A percentile compares a stretch with the other conserved stretches of the same genome.
These are phyloP conservation scores for Lithobates pipiens DNA, from an alignment of 2,797 vertebrate genomes.

Conservation along the genomic window DNA sequence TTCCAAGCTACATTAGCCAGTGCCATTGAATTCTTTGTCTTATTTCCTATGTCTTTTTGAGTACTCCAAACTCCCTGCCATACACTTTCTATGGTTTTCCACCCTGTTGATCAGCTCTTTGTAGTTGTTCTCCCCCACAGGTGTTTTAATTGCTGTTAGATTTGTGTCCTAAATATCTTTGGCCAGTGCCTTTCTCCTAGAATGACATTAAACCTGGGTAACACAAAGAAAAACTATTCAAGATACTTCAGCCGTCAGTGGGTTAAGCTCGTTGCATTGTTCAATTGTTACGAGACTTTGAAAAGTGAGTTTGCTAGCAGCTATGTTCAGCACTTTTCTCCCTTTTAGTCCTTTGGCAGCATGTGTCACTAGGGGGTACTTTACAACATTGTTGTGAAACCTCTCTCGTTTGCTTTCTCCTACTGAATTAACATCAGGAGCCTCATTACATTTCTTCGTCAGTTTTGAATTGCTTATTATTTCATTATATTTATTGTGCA, in stretches of 20 bases:
- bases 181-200: conserved; percentile 18
- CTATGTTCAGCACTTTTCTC: conserved; percentile 39
- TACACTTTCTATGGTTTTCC: conserved; percentile 2
- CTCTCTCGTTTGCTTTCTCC: conserved; percentile 47
- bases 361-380: conserved; percentile 50
- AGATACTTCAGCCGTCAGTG: conserved; percentile 18
- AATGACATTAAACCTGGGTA: background rate
- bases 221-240: conserved; percentile 23
- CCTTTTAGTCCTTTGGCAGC: conserved; percentile 39
- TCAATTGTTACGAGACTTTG: conserved; percentile 47
- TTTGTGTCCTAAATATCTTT: conserved; percentile 39
- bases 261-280: conserved; percentile 44
- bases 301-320: conserved; percentile 54
- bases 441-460: conserved; percentile 37
- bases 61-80: background rate
- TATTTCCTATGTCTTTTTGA: conserved; percentile 3
- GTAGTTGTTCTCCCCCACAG: conserved; percentile 36
- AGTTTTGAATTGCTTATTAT: conserved; percentile 10
- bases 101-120: conserved; percentile 23
- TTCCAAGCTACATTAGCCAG: background rate
- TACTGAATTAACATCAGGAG: conserved; percentile 44
- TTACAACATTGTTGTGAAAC: conserved; percentile 39
- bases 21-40: conserved; percentile 11
- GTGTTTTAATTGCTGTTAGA: conserved; percentile 54
- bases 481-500: conserved; percentile 25